phyloP scores from a whole-genome alignment of 2,113 vertebrate genomes.

The Catharus minimus region DNA sequence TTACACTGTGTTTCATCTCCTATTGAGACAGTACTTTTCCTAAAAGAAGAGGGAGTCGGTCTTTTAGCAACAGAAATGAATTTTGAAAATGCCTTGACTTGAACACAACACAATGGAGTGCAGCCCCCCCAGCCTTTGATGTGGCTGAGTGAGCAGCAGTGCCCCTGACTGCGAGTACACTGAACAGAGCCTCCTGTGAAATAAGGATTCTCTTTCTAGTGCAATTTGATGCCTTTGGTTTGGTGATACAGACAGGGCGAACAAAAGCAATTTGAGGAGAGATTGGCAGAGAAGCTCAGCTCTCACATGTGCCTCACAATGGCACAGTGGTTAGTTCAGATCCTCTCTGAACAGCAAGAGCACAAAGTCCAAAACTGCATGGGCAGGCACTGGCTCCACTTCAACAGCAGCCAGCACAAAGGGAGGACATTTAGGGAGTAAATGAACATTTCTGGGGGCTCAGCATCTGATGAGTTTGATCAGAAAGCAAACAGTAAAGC shows the following conservation, averaged over 20 bases:
- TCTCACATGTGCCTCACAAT: background rate
- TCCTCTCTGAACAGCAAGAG: background rate
- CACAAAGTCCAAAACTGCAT: constrained; percentile 23
- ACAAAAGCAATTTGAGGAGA: constrained; percentile 10
- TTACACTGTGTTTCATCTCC: background rate
- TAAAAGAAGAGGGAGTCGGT: background rate
- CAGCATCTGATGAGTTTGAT: background rate
- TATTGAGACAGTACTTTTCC: background rate
- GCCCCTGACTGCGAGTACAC: background rate
- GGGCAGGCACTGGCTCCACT: background rate
- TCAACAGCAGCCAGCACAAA: background rate
- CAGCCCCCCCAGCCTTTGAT: background rate
- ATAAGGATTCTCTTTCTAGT: background rate
- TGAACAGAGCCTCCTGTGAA: constrained; percentile 23
- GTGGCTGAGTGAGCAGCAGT: background rate
- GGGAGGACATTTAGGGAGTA: background rate
- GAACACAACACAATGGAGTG: background rate
- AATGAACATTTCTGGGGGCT: constrained; percentile 1
- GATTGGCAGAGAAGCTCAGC: background rate
- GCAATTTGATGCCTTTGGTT: constrained; percentile 13
- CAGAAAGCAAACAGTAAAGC: background rate
- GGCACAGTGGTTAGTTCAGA: constrained; percentile 30
- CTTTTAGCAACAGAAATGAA: constrained; percentile 4
- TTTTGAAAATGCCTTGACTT: background rate
- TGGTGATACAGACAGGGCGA: background rate